Conservation (phyloP, 2,113 vertebrate species). For the Sigmodon hispidus region DNA sequence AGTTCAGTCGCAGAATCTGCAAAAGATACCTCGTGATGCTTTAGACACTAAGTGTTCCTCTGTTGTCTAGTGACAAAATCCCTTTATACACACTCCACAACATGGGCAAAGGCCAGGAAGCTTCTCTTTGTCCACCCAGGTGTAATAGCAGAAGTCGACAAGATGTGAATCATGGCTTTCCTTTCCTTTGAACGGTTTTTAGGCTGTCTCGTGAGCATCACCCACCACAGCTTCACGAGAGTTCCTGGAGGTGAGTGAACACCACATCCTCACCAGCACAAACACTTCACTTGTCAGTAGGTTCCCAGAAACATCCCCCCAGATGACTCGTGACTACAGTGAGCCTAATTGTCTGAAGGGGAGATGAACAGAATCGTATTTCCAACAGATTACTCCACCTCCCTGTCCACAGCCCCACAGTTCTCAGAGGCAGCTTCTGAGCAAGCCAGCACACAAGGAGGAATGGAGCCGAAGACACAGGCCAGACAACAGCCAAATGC, state of each 20-base stretch:
- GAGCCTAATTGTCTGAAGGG: slow-evolving; percentile 68
- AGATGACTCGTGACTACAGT: slow-evolving; percentile 71
- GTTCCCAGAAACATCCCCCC: slow-evolving; percentile 67
- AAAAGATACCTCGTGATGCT: background rate
- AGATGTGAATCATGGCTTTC: background rate
- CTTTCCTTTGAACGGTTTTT: slow-evolving; percentile 58
- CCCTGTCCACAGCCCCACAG: background rate
- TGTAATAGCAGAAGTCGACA: slow-evolving; percentile 11
- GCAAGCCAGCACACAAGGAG: background rate
- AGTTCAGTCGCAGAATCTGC: slow-evolving; percentile 6
- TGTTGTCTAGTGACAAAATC: background rate
- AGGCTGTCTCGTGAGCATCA: slow-evolving; percentile 25
- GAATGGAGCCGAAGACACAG: background rate
- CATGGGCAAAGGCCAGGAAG: slow-evolving; percentile 15
- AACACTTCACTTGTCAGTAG: slow-evolving; percentile 57
- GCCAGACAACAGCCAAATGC: background rate
- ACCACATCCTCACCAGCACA: slow-evolving; percentile 65
- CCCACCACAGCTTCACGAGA: slow-evolving; percentile 37
- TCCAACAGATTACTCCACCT: slow-evolving; percentile 61
- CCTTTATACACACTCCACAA: background rate
- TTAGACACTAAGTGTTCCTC: background rate
- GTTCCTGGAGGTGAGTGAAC: slow-evolving; percentile 63
- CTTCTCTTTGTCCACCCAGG: background rate
- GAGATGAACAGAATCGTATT: slow-evolving; percentile 72
- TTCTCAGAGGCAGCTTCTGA: background rate